phyloP scores from a whole-genome alignment of 2,888 invertebrate species.

The Eupithecia inturbata region DNA sequence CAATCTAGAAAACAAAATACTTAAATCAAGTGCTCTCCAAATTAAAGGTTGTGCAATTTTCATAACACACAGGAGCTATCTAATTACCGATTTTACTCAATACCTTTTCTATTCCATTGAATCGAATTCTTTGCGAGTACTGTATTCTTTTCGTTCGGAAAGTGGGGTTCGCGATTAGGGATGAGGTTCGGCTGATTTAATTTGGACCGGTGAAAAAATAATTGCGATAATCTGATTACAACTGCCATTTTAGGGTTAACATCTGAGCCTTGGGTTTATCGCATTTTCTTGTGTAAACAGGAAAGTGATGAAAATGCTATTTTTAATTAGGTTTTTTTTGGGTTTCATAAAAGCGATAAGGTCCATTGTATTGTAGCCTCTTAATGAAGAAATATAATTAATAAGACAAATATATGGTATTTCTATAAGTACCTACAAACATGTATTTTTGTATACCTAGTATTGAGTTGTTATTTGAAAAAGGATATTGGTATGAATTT shows the following conservation, averaged over 20 bases:
- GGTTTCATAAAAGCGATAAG: neutral
- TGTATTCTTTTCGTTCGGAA: conserved; percentile 40
- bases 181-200: conserved; percentile 46
- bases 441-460: too few species aligned
- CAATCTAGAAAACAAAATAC: neutral
- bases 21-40: neutral
- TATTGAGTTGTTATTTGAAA: too few species aligned
- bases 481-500: too few species aligned
- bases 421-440: too few species aligned
- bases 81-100: neutral
- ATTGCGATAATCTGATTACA: conserved; percentile 48
- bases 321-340: conserved; percentile 2
- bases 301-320: conserved; percentile 1
- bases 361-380: neutral
- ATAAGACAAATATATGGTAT: neutral
- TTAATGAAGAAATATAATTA: neutral
- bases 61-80: neutral
- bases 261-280: conserved; percentile 45
- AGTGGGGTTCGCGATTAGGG: conserved; percentile 47
- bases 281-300: conserved; percentile 24
- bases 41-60: neutral
- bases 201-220: conserved; percentile 48
- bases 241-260: conserved; percentile 44
- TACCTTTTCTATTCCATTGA: conserved; percentile 26
- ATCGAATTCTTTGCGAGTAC: conserved; percentile 19